A percentile compares a stretch with the other conserved stretches of the same genome.
phyloP scores from a whole-genome alignment of 2,888 invertebrate genomes.

The Cephus spinipes region DNA sequence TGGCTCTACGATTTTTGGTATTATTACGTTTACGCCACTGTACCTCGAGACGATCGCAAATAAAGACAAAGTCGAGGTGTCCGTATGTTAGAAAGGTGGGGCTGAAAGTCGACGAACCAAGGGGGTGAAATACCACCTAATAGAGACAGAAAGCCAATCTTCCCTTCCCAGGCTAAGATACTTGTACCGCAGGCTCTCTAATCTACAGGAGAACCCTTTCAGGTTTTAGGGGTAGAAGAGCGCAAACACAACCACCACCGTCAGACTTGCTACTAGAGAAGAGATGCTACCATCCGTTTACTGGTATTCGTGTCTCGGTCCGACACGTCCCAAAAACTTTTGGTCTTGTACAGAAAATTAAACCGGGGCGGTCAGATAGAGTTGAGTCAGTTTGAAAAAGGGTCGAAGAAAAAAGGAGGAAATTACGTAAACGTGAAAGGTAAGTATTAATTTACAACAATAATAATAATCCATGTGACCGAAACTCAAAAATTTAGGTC shows the following conservation, averaged over 20 bases:
- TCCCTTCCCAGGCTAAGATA: slow-evolving; percentile 38
- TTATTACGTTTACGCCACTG: slow-evolving; percentile 11
- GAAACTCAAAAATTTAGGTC: too few relatives aligned
- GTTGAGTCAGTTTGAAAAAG: too few relatives aligned
- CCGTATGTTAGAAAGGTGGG: slow-evolving; percentile 9
- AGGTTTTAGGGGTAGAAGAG: slow-evolving; percentile 50
- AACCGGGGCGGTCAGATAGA: background rate
- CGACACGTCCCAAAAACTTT: background rate
- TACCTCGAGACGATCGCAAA: slow-evolving; percentile 29
- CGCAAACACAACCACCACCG: slow-evolving; percentile 44
- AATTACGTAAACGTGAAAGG: too few relatives aligned
- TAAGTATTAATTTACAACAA: too few relatives aligned
- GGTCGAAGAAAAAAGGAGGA: too few relatives aligned
- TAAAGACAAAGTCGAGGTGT: slow-evolving; percentile 30
- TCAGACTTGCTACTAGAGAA: background rate
- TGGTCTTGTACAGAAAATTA: background rate
- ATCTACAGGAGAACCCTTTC: slow-evolving; percentile 59
- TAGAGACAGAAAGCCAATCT: slow-evolving; percentile 50
- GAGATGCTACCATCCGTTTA: background rate
- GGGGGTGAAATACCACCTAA: slow-evolving; percentile 30
- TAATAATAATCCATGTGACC: too few relatives aligned
- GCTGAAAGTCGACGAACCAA: slow-evolving; percentile 2
- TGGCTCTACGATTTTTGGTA: background rate
- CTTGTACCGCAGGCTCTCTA: slow-evolving; percentile 46
- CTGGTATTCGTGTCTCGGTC: background rate